phyloP scores from a whole-genome alignment of 1,140 invertebrate species.

The Drosophila lini region DNA sequence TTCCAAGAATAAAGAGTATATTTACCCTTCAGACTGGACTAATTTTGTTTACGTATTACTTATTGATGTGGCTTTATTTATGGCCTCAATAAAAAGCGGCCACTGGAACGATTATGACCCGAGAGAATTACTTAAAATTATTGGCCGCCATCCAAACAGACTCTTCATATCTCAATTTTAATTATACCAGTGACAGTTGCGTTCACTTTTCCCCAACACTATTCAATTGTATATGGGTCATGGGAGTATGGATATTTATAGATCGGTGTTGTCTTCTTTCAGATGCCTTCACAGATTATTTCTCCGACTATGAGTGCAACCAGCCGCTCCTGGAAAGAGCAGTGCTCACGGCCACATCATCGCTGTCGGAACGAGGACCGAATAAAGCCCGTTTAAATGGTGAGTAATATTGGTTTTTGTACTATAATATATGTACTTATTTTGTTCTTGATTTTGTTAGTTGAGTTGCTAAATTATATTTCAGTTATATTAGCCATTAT shows the following conservation, averaged over 20 bases:
- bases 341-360: slow-evolving; percentile 91
- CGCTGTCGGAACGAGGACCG: slow-evolving; percentile 90
- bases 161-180: slow-evolving; percentile 53
- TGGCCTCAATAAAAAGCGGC: slow-evolving; percentile 58
- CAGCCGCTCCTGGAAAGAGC: slow-evolving; percentile 90
- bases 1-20: slow-evolving; percentile 30
- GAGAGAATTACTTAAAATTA: slow-evolving; percentile 46
- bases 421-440: not conserved
- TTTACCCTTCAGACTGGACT: slow-evolving; percentile 31
- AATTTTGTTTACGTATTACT: slow-evolving; percentile 42
- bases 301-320: slow-evolving; percentile 89
- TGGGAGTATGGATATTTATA: slow-evolving; percentile 17
- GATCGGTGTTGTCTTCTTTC: slow-evolving; percentile 31
- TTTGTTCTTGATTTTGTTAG: slow-evolving; percentile 21
- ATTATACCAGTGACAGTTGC: slow-evolving; percentile 61
- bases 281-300: slow-evolving; percentile 81
- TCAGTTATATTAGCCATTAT: slow-evolving; percentile 25
- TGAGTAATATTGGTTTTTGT: slow-evolving; percentile 85
- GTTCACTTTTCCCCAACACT: slow-evolving; percentile 28
- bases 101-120: slow-evolving; percentile 57
- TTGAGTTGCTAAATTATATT: slow-evolving; percentile 25
- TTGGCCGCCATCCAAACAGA: slow-evolving; percentile 65
- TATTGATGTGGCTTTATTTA: slow-evolving; percentile 57
- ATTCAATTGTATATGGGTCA: slow-evolving; percentile 51
- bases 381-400: slow-evolving; percentile 92